Conservation (phyloP, 2,888 invertebrate species). For the Frankliniella intonsa region DNA sequence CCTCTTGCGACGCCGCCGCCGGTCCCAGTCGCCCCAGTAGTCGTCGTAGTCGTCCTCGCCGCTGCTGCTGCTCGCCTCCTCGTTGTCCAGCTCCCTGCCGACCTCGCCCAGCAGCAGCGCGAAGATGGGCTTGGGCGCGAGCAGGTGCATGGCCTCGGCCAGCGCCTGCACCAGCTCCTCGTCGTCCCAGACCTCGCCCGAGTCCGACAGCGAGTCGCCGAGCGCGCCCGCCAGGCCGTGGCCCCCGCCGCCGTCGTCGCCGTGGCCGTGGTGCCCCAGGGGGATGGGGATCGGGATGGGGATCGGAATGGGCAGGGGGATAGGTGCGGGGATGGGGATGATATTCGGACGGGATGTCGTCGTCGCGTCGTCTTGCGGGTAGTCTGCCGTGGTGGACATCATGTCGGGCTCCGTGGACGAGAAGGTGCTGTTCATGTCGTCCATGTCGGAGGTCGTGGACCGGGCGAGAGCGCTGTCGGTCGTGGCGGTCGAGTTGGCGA, state of each 20-base stretch:
- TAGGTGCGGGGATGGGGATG: neutral
- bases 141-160: neutral
- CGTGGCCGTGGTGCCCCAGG: neutral
- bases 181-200: neutral
- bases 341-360: neutral
- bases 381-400: neutral
- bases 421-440: neutral
- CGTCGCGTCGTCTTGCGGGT: neutral
- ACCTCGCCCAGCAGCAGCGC: slow-evolving; percentile 4
- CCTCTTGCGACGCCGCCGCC: neutral
- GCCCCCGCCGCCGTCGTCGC: neutral
- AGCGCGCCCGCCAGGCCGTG: neutral
- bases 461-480: neutral
- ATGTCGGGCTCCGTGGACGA: neutral
- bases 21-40: neutral
- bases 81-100: neutral
- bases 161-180: neutral
- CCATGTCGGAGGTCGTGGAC: too few species aligned
- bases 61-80: neutral
- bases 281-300: slow-evolving; percentile 1
- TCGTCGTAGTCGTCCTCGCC: neutral
- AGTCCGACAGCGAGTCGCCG: neutral
- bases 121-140: neutral
- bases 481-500: neutral
- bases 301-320: neutral